Conservation (phyloP, 2,888 invertebrate genomes). For the Leucophora obtusa region DNA sequence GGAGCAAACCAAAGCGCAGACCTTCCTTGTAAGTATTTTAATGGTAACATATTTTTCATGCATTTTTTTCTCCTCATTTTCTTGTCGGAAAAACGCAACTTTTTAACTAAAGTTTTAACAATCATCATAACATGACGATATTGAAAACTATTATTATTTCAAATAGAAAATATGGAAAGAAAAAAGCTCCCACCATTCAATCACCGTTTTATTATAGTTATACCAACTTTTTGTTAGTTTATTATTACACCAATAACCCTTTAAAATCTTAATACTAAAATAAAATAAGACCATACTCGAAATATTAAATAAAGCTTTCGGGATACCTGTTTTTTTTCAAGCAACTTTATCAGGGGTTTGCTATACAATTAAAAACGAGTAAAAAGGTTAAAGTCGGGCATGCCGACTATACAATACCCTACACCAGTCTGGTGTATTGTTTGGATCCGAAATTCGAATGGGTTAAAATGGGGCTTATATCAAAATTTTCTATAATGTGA, state of each 20-base stretch:
- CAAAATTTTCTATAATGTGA: too few species aligned
- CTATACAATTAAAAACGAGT: too few species aligned
- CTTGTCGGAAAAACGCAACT: constrained; percentile 36
- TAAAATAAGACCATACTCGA: too few species aligned
- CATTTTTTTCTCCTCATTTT: constrained; percentile 30
- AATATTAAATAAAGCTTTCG: too few species aligned
- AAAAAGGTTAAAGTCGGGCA: too few species aligned
- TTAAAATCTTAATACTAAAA: not conserved
- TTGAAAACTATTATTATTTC: constrained; percentile 41
- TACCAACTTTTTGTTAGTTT: constrained; percentile 35
- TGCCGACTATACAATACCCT: too few species aligned
- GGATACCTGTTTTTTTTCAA: not conserved
- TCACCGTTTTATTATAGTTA: constrained; percentile 33
- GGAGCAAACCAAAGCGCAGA: too few species aligned
- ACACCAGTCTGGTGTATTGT: too few species aligned
- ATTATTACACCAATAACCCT: constrained; percentile 20
- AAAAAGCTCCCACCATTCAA: constrained; percentile 58
- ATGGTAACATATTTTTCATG: constrained; percentile 40
- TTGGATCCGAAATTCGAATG: too few species aligned
- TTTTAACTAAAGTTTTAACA: constrained; percentile 50
- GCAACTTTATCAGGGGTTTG: too few species aligned
- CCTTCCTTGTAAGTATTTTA: too few species aligned
- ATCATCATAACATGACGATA: constrained; percentile 51
- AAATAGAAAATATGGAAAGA: constrained; percentile 27
- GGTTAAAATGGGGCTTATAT: too few species aligned